These are phyloP conservation scores for Micromys minutus DNA, from an alignment of 2,113 vertebrate species.

Conservation along the genomic window DNA sequence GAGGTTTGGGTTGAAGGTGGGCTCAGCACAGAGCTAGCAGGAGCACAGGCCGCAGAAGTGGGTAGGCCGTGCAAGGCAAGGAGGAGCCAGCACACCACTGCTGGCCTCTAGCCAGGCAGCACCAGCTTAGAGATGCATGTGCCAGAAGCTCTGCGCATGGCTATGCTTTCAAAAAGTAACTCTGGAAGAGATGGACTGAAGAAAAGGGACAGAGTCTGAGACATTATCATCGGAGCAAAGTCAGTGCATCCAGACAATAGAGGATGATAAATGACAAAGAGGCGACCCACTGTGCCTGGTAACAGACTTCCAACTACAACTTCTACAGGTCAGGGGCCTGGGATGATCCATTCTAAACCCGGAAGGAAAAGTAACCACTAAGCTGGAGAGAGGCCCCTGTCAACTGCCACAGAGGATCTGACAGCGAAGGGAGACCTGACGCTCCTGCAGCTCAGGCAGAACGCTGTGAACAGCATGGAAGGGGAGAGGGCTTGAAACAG, in stretches of 20 bases:
- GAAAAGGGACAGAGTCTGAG: background rate
- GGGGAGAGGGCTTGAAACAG: background rate
- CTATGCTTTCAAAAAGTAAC: background rate
- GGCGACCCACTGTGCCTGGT: too few relatives aligned
- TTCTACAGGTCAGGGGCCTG: background rate
- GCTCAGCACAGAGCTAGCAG: background rate
- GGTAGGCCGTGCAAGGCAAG: background rate
- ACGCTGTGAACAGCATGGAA: background rate
- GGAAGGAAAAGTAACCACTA: background rate
- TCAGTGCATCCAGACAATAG: background rate
- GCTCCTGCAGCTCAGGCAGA: background rate
- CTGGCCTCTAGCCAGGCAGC: too few relatives aligned
- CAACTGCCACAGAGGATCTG: background rate
- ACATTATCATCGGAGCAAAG: background rate
- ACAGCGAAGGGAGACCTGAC: too few relatives aligned
- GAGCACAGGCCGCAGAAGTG: background rate
- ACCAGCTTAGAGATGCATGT: background rate
- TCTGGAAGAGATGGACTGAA: background rate
- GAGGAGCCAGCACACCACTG: background rate
- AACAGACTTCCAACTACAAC: background rate
- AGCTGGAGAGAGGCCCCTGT: background rate
- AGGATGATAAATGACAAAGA: background rate
- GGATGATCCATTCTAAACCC: background rate
- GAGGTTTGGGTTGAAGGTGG: background rate
- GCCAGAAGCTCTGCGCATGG: background rate